Conservation (phyloP, 2,113 vertebrate genomes). For the Bambusicola thoracicus region DNA sequence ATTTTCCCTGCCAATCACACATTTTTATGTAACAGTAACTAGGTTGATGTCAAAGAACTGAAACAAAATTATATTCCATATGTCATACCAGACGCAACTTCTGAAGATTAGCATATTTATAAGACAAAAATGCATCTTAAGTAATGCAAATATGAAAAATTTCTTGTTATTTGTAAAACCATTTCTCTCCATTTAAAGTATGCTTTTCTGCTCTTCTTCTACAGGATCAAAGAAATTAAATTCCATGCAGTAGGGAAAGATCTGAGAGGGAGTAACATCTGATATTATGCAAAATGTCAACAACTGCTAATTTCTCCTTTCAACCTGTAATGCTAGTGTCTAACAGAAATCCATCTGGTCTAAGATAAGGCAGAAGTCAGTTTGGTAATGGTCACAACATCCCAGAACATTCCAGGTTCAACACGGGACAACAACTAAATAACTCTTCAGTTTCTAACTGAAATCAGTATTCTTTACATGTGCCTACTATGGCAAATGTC, state of each 20-base stretch:
- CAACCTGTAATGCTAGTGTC: not conserved
- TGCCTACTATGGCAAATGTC: not conserved
- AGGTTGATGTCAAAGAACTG: conserved; percentile 64
- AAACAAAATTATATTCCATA: conserved; percentile 58
- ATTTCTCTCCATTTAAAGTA: not conserved
- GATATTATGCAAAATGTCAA: not conserved
- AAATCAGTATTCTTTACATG: not conserved
- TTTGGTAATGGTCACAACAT: not conserved
- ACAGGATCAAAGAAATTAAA: conserved; percentile 5
- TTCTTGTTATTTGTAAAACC: conserved; percentile 11
- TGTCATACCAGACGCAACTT: conserved; percentile 57
- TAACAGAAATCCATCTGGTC: not conserved
- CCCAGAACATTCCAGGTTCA: not conserved
- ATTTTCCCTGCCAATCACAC: conserved; percentile 53
- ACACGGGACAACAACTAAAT: not conserved
- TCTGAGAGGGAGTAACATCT: not conserved
- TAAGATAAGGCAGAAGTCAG: not conserved
- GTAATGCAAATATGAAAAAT: conserved; percentile 31
- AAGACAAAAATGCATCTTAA: conserved; percentile 51
- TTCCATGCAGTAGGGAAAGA: not conserved
- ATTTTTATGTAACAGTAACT: conserved; percentile 49
- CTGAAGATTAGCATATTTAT: conserved; percentile 62
- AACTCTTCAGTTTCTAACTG: not conserved
- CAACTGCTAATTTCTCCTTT: conserved; percentile 23
- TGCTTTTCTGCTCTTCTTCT: not conserved